These are phyloP conservation scores for Thamnaconus septentrionalis DNA, from an alignment of 2,113 vertebrate genomes.

Conservation along the genomic window DNA sequence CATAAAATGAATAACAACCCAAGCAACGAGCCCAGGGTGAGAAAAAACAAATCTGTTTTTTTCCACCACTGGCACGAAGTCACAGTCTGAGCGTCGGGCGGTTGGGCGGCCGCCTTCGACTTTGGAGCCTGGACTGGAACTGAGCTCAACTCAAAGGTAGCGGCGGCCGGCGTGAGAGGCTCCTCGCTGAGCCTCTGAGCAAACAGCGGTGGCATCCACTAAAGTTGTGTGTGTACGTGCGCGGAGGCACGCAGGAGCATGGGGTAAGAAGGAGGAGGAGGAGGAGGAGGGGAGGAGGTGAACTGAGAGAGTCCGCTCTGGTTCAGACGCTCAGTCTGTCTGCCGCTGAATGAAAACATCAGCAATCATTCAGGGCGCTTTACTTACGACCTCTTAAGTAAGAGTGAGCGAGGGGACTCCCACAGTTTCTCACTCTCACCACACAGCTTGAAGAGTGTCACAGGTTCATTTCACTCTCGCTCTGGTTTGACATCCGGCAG, in stretches of 20 bases:
- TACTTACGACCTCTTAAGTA: constrained; percentile 14
- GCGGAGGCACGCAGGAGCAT: constrained; percentile 60
- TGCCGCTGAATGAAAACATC: constrained; percentile 22
- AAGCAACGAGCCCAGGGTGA: too few species aligned
- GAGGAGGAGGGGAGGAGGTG: constrained; percentile 15
- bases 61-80: not conserved
- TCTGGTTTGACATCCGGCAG: too few species aligned
- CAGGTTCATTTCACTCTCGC: too few species aligned
- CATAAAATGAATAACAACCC: too few species aligned
- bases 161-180: constrained; percentile 27
- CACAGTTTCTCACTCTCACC: too few species aligned
- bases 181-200: constrained; percentile 31
- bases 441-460: not conserved
- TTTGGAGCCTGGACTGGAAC: constrained; percentile 39
- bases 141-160: constrained; percentile 31
- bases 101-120: constrained; percentile 19
- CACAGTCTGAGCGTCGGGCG: not conserved
- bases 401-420: not conserved
- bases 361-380: constrained; percentile 10
- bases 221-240: constrained; percentile 72
- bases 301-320: not conserved
- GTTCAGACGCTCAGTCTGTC: constrained; percentile 11
- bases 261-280: constrained; percentile 1
- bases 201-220: constrained; percentile 48
- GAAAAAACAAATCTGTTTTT: not conserved